A percentile compares a stretch with the other conserved stretches of the same genome.
These are phyloP conservation scores for Trachops cirrhosus DNA, from an alignment of 2,797 vertebrate genomes.

Conservation along the genomic window DNA sequence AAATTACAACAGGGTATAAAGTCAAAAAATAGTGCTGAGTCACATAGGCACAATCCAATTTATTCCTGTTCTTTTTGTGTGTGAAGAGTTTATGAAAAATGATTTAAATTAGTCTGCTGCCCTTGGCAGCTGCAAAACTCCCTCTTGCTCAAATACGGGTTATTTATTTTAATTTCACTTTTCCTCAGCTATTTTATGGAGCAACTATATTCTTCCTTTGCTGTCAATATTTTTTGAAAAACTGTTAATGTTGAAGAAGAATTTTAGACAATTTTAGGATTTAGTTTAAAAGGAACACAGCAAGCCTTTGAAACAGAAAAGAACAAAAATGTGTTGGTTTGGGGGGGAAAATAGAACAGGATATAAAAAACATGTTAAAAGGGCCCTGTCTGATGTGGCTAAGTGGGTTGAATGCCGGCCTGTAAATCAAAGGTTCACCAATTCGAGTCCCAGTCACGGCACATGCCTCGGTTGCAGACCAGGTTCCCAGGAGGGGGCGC, in stretches of 20 bases:
- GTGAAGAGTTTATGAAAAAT: neutral
- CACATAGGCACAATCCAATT: neutral
- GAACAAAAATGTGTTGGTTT: neutral
- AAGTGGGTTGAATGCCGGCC: no score
- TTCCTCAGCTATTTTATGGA: neutral
- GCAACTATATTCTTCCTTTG: neutral
- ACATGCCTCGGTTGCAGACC: no score
- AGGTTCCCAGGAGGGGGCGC: no score
- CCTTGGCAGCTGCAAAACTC: neutral
- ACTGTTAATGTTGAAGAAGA: neutral
- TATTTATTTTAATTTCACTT: neutral
- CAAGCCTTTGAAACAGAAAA: neutral
- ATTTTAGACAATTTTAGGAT: neutral
- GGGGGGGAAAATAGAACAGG: neutral
- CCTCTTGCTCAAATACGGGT: neutral
- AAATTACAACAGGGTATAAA: neutral
- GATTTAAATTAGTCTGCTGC: neutral
- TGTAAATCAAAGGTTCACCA: no score
- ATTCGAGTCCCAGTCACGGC: no score
- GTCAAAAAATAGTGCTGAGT: neutral
- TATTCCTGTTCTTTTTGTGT: neutral
- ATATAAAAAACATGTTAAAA: neutral
- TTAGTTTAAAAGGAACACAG: slow-evolving; percentile 1
- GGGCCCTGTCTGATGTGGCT: no score
- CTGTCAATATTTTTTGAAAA: neutral